Evolutionary conservation across 2,888 invertebrate species (phyloP), one percentile per base, ranked within the genome.

Genomic region (Metallyticus violacea): DNA sequence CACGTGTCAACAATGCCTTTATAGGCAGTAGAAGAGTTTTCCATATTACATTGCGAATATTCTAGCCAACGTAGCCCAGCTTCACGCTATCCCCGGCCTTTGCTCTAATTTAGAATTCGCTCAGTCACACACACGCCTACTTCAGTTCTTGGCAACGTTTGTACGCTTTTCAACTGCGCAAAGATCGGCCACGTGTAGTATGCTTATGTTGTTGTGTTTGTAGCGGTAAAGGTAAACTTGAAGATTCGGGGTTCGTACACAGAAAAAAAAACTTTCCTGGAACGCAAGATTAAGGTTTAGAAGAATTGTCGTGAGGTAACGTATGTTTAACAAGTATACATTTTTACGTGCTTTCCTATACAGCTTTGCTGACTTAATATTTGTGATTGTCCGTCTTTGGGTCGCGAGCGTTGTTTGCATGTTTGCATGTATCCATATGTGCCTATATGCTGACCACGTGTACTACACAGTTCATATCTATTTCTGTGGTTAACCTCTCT

Each of bases 21-120:
- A n/a, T n/a, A n/a, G n/a, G 7, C 1, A 4, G 15, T 3, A 62
- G 40, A 62, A 15, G 40, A 62, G 15, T 62, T 62, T 62, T 2
- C 40, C 40, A 62, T 22, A 7, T 62, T 62, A 15, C 22, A 22
- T 62, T 62, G 40, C 40, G 15, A 62, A 62, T 62, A 3, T 62
- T 28, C 2, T 4, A 26, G 83, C 77, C 83, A 28, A 28, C 29
- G 83, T 77, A 26, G 28, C 77, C 83, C 83, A 81, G 81, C 25
- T 62, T 26, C 22, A 15, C 28, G 77, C 7, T n/a, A 7, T 28
- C 28, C n/a, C 40, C 40, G 40, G 40, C 15, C 22, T 4, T 62
- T 62, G 40, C 40, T 62, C 77, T 83, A 83, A 83, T 83, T 83
- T 83, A 83, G 83, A 77, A 77, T 28, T 62, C 27, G 77, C 28